phyloP scores from a whole-genome alignment of 2,797 vertebrate genomes.

The Fistularia commersonii region DNA sequence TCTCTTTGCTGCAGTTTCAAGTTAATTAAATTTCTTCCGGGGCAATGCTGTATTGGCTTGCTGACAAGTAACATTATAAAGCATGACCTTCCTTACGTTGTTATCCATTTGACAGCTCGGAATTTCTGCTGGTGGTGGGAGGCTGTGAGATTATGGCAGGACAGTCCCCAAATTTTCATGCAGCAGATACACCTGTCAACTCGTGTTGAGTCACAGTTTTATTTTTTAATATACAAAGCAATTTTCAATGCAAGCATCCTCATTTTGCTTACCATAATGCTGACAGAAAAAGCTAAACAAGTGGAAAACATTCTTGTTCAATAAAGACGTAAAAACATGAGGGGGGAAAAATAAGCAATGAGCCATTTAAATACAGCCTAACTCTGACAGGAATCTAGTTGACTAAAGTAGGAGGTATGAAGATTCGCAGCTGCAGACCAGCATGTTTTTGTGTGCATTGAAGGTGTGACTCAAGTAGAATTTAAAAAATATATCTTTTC shows the following conservation, averaged over 20 bases:
- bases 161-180: constrained; percentile 29
- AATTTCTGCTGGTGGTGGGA: constrained; percentile 23
- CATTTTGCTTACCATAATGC: constrained; percentile 3
- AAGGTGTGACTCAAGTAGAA: no score
- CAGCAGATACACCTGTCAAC: constrained; percentile 33
- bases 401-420: no score
- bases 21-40: constrained; percentile 73
- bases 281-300: constrained; percentile 1
- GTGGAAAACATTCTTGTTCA: constrained; percentile 2
- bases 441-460: no score
- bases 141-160: constrained; percentile 28
- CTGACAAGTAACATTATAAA: constrained; percentile 76
- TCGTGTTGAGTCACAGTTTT: constrained; percentile 17
- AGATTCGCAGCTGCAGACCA: no score
- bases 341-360: no score
- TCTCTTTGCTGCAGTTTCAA: constrained; percentile 58
- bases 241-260: constrained; percentile 11
- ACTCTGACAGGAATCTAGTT: no score
- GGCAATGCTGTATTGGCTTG: constrained; percentile 59
- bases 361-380: no score
- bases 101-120: constrained; percentile 54
- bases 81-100: constrained; percentile 60
- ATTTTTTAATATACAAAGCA: no score
- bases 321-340: constrained; percentile 12
- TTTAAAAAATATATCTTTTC: no score